Evolutionary conservation across 1,140 invertebrate species (phyloP), one percentile per base, ranked within the genome.

Genomic region (Forficula auricularia): DNA sequence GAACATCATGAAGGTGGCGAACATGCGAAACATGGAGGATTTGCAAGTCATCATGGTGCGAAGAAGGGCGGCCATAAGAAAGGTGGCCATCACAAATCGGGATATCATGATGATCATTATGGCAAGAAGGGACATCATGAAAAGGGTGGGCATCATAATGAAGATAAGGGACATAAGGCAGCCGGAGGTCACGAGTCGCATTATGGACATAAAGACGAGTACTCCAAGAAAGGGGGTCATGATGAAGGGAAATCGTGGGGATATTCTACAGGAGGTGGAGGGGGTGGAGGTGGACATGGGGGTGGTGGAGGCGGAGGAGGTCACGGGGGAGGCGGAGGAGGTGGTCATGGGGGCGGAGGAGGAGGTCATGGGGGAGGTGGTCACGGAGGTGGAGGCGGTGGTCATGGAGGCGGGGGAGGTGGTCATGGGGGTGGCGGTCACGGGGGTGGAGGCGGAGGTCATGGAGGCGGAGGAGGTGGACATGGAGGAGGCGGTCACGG

Each of bases 61-160:
- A 22, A 49, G 19, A 48, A 50, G 19, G 46, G 47, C 2, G 51
- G 45, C 3, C 48, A 66, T 42, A 46, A 64, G 35, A 69, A 67
- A 48, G 56, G 60, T 1, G 65, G 62, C 2, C 62, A 71, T 19
- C 57, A 43, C 32, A 19, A 48, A 10, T 16, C 27, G 4, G 42
- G 39, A 8, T 19, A 49, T 31, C 34, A 68, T n/a, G 59, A 70
- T 4, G 61, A 65, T 20, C 58, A 65, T 4, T 66, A 74, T 42
- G 74, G 74, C 0, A 68, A 77, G 19, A 65, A 68, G 43, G 65
- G 48, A 0, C 59, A 72, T 38, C 59, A 67, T 49, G 54, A 61
- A 31, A 70, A 77, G 44, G 72, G 73, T 3, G 62, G 67, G 3
- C 64, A 74, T 44, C 57, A 64, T 30, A 52, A 71, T 42, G 61